A percentile compares a stretch with the other conserved stretches of the same genome.
Evolutionary conservation across 2,113 vertebrate genomes (phyloP).

Genomic region (Tinamus guttatus): DNA sequence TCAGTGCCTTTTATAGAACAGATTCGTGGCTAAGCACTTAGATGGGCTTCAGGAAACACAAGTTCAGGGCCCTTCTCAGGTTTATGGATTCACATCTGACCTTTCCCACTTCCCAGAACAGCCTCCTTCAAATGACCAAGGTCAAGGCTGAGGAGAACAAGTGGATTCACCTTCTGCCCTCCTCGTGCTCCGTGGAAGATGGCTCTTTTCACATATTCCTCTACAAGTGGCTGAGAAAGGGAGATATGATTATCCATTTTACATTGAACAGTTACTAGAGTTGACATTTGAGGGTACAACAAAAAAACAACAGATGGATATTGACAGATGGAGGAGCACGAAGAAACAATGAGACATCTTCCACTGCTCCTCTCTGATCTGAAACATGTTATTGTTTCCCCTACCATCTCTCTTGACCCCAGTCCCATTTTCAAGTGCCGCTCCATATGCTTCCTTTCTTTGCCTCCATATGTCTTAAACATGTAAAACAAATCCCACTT

Average conservation of each 20-base stretch:
- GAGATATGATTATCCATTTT: slow-evolving; percentile 48
- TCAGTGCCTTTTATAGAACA: slow-evolving; percentile 39
- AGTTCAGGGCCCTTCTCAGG: slow-evolving; percentile 57
- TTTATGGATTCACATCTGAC: slow-evolving; percentile 63
- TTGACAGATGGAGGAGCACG: slow-evolving; percentile 66
- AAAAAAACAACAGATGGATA: slow-evolving; percentile 72
- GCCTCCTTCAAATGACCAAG: slow-evolving; percentile 31
- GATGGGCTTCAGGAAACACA: slow-evolving; percentile 5
- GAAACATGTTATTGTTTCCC: slow-evolving; percentile 68
- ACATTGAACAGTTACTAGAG: slow-evolving; percentile 59
- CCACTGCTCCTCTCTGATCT: slow-evolving; percentile 33
- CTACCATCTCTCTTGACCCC: slow-evolving; percentile 57
- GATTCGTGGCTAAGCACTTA: neutral
- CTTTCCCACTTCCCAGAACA: slow-evolving; percentile 63
- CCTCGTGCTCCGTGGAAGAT: neutral
- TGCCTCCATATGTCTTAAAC: slow-evolving; percentile 52
- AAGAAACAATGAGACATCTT: slow-evolving; percentile 70
- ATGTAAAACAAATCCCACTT: neutral
- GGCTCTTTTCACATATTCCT: neutral
- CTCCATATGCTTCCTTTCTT: slow-evolving; percentile 66
- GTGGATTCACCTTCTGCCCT: neutral
- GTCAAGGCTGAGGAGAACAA: neutral
- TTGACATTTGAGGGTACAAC: slow-evolving; percentile 62
- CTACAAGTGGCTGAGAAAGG: slow-evolving; percentile 17
- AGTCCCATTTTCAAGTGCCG: slow-evolving; percentile 30